phyloP scores from a whole-genome alignment of 2,113 vertebrate genomes.

The Trochalopteron elliotii region DNA sequence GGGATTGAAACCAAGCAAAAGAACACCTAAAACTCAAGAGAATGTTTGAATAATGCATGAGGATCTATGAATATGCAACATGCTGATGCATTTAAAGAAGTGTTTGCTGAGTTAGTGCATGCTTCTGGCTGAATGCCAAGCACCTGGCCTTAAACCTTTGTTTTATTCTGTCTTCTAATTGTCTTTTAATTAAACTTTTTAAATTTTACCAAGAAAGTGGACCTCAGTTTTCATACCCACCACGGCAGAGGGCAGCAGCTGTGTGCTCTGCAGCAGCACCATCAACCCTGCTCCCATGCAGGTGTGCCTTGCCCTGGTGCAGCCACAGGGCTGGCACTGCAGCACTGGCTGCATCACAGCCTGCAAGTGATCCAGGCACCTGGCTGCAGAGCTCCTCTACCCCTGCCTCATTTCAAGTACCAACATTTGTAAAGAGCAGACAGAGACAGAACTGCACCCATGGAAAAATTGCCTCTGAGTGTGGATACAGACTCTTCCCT shows the following conservation, averaged over 20 bases:
- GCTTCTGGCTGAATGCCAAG: too few relatives aligned
- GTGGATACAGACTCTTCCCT: not conserved
- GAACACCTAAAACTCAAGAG: not conserved
- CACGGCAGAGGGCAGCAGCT: not conserved
- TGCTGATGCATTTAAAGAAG: too few relatives aligned
- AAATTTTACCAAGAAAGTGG: too few relatives aligned
- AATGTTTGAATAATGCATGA: too few relatives aligned
- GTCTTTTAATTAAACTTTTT: too few relatives aligned
- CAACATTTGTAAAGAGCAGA: not conserved
- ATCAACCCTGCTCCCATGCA: accelerated
- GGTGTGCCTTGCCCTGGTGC: accelerated
- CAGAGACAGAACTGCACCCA: accelerated
- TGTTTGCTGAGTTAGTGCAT: too few relatives aligned
- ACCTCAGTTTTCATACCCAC: too few relatives aligned
- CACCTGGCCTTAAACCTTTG: too few relatives aligned
- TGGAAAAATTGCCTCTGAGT: accelerated
- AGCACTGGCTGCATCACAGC: not conserved
- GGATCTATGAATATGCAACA: too few relatives aligned
- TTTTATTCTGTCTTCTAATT: too few relatives aligned
- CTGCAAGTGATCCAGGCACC: not conserved
- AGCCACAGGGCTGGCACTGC: not conserved
- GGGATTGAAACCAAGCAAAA: not conserved
- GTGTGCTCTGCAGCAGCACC: not conserved
- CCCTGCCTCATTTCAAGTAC: not conserved
- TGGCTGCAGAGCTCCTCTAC: not conserved